Evolutionary conservation across 2,797 vertebrate genomes (phyloP), one percentile per base, ranked within the genome.

Genomic region (Helicolenus hilgendorfi): DNA sequence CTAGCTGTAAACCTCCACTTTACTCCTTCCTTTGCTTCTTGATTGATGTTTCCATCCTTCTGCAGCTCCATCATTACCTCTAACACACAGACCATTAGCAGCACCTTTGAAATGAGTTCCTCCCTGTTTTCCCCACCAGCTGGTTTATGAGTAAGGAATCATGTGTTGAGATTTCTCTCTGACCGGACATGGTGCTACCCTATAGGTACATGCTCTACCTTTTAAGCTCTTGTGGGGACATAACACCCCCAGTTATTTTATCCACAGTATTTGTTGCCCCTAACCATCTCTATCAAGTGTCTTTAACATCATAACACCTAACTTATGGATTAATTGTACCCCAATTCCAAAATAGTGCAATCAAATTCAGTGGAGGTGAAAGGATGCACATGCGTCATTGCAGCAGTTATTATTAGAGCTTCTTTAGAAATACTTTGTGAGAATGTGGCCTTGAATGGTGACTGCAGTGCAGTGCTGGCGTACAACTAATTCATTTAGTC

Each of bases 1-100:
- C 6, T 7, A 56, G 63, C 20, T 64, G 22, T 45, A 67, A 70
- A 64, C n/a, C 20, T 55, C 72, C 18, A 72, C 68, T 29, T 69
- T 6, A 15, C 13, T 26, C 63, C n/a, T 41, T 78, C 24, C 14
- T n/a, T 58, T 63, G 11, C 63, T 65, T n/a, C 11, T 14, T 71
- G 10, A 38, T 18, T 55, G 58, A 60, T 67, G 72, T 67, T 60
- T 72, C 18, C 38, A 45, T 67, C 77, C 27, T 65, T 41, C n/a
- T 80, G 64, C 26, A 49, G 65, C 58, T 79, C 72, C 75, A 27
- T 79, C 45, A 35, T 76, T 55, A 69, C 38, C 68, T 45, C 27
- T 31, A 31, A 20, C 67, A 59, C 53, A 55, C 9, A 27, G 18
- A 49, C 72, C 15, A 53, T 65, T 72, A 62, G 59, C 41, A 72